Evolutionary conservation across 2,113 vertebrate species (phyloP), one percentile per base, ranked within the genome.

Genomic region (Neomonachus schauinslandi): DNA sequence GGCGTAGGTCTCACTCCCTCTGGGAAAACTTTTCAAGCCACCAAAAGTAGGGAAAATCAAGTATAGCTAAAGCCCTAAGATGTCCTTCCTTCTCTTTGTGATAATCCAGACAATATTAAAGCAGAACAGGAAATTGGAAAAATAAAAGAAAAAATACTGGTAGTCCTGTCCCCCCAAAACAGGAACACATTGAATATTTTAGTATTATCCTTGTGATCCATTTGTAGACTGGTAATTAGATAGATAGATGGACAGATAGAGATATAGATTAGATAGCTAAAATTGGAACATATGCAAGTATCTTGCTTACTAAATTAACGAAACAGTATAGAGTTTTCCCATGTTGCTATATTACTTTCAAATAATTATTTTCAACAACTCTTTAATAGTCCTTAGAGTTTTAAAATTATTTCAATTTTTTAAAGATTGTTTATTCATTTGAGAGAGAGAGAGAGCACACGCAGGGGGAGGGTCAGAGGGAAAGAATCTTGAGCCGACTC

Each of bases 331-430:
- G 31, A 59, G 16, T 53, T 57, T 46, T 63, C 39, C 18, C 28
- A n/a, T 16, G 19, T 39, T 71, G 76, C 51, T 55, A 0, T 57
- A 10, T 81, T 85, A 36, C 55, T 92, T 88, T 89, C 39, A 88
- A 76, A 18, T 53, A 36, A 94, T 92, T 85, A 88, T 74, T 93
- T 96, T 93, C 65, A 91, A 96, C 46, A 80, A 21, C 26, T 53
- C 19, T 21, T 92, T 94, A 39, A 2, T 93, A 51, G 22, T 82
- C 31, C 49, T 96, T 67, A 49, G 42, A 63, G n/a, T 36, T 69
- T 69, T 69, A 19, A 69, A 69, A 9, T 69, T 36, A 36, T 36
- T 36, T 69, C 7, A 10, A 31, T 4, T 69, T 13, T 67, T 69
- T n/a, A 69, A 36, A 69, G 67, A 36, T 69, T 33, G 7, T 69